Base-by-base conservation (phyloP, 2,888 invertebrate genomes). In the Sarcophaga carnaria region DNA sequence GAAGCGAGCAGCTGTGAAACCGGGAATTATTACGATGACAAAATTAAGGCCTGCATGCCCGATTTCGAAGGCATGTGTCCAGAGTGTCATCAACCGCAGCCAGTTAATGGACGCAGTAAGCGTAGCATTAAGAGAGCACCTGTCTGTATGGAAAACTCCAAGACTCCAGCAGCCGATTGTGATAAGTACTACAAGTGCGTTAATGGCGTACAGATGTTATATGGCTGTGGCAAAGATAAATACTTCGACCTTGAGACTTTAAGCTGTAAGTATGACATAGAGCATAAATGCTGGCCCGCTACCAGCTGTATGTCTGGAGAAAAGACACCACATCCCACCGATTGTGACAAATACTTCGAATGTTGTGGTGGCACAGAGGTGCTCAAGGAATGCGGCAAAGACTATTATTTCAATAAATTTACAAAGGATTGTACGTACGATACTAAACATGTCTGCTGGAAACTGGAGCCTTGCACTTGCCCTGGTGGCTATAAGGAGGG, bases 1-100 rank as follows among this genome's bases (percentile, higher is more conserved):
- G 62, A 89, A 0, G 80, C 85, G 8, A 89, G 87, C 4, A 91
- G 90, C 60, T 92, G 92, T 63, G 86, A 63, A 1, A 54, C 22
- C 5, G 91, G 90, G 8, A 91, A 91, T 60, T 90, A 89, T 60
- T 92, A 90, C 59, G 80, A 92, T 63, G 5, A 45, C 0, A 27
- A 0, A 0, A 0, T 80, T 0, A 67, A 67, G 0, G 83, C 80
- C 20, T 89, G 80, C 17, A 4, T 90, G 85, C 84, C 37, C 14
- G 80, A 90, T 70, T 79, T 22, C 0, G 20, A 74, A 0, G 88
- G 88, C 4, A 20, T 12, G 10, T 91, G 90, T 27, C 63, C 89
- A 3, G 27, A 78, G 25, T 76, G 69, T 64, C 47, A 72, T 5
- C 54, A 20, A 66, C 8, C 62, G 0, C 82, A 88, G 12, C 14